Conservation (phyloP, 2,888 invertebrate genomes). For the Acronicta aceris region DNA sequence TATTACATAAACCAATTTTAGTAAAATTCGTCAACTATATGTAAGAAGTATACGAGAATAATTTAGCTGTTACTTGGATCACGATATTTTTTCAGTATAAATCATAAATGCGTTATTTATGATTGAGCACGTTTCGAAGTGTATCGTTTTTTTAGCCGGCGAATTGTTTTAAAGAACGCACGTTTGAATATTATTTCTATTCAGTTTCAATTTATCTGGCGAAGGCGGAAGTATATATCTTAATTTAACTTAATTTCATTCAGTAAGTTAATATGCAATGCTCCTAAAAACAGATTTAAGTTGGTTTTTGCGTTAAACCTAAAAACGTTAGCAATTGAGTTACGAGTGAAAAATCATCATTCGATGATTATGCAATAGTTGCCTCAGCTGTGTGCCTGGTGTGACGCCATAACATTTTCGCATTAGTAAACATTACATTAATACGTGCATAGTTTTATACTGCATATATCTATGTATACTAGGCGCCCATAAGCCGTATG, state of each 20-base stretch:
- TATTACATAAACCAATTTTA: conserved; percentile 4
- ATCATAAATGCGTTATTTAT: conserved; percentile 27
- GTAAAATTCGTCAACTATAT: conserved; percentile 5
- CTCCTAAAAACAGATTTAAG: no score
- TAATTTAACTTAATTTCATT: no score
- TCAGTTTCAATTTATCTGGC: not conserved
- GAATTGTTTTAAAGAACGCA: not conserved
- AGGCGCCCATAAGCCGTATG: conserved; percentile 14
- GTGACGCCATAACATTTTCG: no score
- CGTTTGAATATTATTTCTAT: not conserved
- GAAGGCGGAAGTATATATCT: not conserved
- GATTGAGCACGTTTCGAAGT: conserved; percentile 30
- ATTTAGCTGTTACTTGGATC: not conserved
- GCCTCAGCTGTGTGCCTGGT: no score
- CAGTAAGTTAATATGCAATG: no score
- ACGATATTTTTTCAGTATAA: conserved; percentile 21
- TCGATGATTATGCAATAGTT: no score
- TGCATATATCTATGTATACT: conserved; percentile 13
- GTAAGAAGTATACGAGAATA: not conserved
- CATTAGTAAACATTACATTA: no score
- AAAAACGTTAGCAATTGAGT: no score
- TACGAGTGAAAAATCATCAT: no score
- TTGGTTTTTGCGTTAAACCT: no score
- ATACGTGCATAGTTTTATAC: not conserved
- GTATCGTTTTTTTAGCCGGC: conserved; percentile 6